Base-by-base conservation (phyloP, 2,888 invertebrate species). In the Agrotis clavis region DNA sequence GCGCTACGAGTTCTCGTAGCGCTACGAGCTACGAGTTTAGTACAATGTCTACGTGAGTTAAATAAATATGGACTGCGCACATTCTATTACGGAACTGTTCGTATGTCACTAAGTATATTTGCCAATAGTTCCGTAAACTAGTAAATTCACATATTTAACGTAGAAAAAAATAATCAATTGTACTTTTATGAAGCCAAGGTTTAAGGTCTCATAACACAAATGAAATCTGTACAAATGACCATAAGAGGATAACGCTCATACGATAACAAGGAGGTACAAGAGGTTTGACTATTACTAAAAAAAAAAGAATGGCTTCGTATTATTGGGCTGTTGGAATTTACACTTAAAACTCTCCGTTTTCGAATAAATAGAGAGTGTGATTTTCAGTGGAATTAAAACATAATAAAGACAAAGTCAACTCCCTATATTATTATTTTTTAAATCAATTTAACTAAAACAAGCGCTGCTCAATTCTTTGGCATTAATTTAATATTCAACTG, bases 1-100 rank as follows among this genome's bases (percentile, higher is more conserved):
- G 50, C 56, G 74, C 86, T 85, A 85, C 87, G 80, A 67, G 11
- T 30, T 69, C 14, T 81, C 83, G 85, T 85, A 85, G 69, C 62
- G 73, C 85, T 86, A 80, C 83, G 60, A 60, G 71, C 70, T 77
- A 69, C 85, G 53, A 61, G 60, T 69, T 69, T 59, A 54, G 53
- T 53, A 61, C 25, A 65, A 68, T 64, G 56, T 54, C 56, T 69
- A 69, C 73, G 74, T 18, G 79, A 65, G 56, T 54, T 57, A 63
- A 69, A 82, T 62, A 59, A 78, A 72, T 60, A 67, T 50, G 47
- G 71, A 57, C 47, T 69, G 19, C 50, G 45, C 54, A 41, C 11
- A 50, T 59, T 72, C 25, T 19, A 41, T 67, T 56, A 41, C 21
- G 19, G 30, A 67, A 67, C 18, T 47, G 13, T 59, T 11, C n/a